Base-by-base conservation (phyloP, 2,113 vertebrate species). In the Tamias sibiricus region DNA sequence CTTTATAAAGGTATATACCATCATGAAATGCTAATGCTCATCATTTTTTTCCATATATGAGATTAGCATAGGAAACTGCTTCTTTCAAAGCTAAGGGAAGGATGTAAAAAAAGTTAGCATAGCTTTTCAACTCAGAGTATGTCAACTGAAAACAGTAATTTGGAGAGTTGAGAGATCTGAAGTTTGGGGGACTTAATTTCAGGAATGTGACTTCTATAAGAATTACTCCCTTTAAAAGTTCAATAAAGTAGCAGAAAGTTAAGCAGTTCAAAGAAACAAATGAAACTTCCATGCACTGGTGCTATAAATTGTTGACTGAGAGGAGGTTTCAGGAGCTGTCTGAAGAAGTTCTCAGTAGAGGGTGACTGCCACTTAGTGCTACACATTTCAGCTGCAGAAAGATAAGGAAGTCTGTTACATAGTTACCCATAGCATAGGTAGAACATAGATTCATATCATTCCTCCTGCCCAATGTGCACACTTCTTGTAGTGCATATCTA, bases 91-190 rank as follows among this genome's bases (percentile, higher is more conserved):
- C 66, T 74, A 91, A 89, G 11, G 2, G 9, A 71, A 91, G 0
- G 2, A 6, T 89, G 3, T 42, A 32, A 44, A 72, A 90, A 93
- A 77, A 52, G 44, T 44, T 54, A 96, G 12, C 1, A 40, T 20
- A 71, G 14, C 2, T 47, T 84, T 90, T 69, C 49, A 69, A 32
- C 30, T 75, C 47, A 91, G 13, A 59, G 13, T 64, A 71, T 57
- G 40, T 52, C 77, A 77, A 49, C 20, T 57, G 19, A 87, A 95
- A 62, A 72, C 10, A 44, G 32, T 66, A 87, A 82, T 59, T 37
- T 81, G 47, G 30, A 69, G 2, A 82, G 14, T 14, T 82, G 28
- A 44, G n/a, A 92, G 40, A 40, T 16, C 35, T 9, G 2, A 71
- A 40, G 2, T 64, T 69, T 93, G 72, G 82, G 4, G n/a, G 74